Evolutionary conservation across 2,888 invertebrate species (phyloP).

Genomic region (Torymus texanus): DNA sequence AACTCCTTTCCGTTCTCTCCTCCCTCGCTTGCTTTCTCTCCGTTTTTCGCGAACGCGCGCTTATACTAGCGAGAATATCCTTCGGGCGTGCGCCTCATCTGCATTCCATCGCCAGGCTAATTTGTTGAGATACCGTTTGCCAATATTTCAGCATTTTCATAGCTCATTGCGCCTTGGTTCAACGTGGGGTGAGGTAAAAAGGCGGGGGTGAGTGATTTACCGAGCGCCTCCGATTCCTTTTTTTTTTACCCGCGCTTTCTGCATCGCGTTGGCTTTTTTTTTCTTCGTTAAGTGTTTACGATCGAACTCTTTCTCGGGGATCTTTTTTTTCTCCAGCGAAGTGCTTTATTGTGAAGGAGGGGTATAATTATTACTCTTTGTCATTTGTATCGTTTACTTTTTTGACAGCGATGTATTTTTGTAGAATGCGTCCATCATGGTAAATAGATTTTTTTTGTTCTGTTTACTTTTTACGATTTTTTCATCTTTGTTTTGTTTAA

Average conservation of each 20-base stretch:
- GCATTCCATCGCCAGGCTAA: constrained; percentile 73
- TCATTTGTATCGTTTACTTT: not conserved
- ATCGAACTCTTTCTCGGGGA: constrained; percentile 25
- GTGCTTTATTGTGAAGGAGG: not conserved
- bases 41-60: not conserved
- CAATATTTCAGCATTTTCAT: constrained; percentile 74
- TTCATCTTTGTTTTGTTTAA: no score
- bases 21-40: not conserved
- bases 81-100: constrained; percentile 62
- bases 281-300: constrained; percentile 45
- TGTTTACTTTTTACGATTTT: no score
- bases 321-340: not conserved
- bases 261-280: not conserved
- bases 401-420: not conserved
- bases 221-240: not conserved
- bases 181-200: constrained; percentile 59
- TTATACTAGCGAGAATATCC: not conserved
- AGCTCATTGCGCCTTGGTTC: constrained; percentile 64
- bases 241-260: constrained; percentile 31
- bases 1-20: constrained; percentile 52
- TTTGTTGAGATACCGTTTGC: constrained; percentile 75
- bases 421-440: no score
- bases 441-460: no score
- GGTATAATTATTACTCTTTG: constrained; percentile 42
- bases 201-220: constrained; percentile 45